Conservation (phyloP, 1,140 invertebrate species). For the Drosophila truncata region DNA sequence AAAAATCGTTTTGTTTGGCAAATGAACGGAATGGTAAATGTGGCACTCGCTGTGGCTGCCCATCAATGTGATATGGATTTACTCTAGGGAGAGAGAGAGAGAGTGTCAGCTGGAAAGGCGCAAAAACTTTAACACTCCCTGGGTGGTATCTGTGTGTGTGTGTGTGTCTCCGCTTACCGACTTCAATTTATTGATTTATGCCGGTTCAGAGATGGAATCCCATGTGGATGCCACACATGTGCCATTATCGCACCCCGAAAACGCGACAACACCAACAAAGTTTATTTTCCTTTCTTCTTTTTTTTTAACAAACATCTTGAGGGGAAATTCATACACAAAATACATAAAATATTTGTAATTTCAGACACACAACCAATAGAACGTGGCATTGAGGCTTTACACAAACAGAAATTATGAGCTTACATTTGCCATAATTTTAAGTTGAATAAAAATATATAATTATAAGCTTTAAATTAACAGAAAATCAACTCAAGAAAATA, state of each 20-base stretch:
- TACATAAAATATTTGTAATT: constrained; percentile 64
- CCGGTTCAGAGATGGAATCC: constrained; percentile 55
- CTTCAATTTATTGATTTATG: constrained; percentile 76
- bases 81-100: constrained; percentile 7
- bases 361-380: constrained; percentile 60
- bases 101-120: constrained; percentile 26
- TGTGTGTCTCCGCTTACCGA: constrained; percentile 21
- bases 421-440: background rate
- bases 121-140: constrained; percentile 42
- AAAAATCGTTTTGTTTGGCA: constrained; percentile 26
- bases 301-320: constrained; percentile 60
- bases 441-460: background rate
- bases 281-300: constrained; percentile 12
- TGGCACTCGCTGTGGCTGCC: background rate
- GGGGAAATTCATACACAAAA: constrained; percentile 59
- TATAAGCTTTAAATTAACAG: background rate
- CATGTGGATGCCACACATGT: constrained; percentile 71
- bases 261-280: constrained; percentile 23
- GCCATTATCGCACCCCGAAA: constrained; percentile 68
- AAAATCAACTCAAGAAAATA: background rate
- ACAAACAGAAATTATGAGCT: background rate
- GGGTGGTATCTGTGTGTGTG: constrained; percentile 3
- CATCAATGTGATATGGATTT: constrained; percentile 34
- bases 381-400: constrained; percentile 33
- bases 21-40: constrained; percentile 9